A percentile compares a stretch with the other conserved stretches of the same genome.
Conservation (phyloP, 2,113 vertebrate genomes). For the Penelope pileata region DNA sequence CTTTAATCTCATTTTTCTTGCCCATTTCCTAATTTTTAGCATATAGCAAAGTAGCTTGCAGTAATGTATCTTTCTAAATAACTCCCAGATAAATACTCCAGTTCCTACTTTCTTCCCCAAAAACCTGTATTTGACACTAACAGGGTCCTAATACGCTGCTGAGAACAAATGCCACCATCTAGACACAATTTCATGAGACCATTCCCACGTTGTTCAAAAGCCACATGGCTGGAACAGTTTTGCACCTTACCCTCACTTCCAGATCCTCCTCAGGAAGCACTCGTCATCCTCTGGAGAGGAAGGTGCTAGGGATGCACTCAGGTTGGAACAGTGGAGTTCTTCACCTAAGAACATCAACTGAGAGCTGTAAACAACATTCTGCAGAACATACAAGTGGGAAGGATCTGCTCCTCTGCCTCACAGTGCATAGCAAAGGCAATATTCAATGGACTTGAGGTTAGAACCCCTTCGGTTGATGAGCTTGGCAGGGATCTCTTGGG, state of each 20-base stretch:
- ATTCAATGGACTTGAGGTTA: background rate
- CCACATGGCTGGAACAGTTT: background rate
- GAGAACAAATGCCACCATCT: background rate
- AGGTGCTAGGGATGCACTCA: accelerated
- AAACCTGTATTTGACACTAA: background rate
- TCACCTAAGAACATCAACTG: background rate
- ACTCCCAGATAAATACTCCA: background rate
- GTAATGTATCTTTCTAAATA: background rate
- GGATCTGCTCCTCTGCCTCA: background rate
- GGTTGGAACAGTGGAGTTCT: background rate
- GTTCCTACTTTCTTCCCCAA: background rate
- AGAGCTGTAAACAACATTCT: background rate
- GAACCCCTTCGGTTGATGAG: background rate
- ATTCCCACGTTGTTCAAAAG: background rate
- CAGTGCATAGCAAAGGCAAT: background rate
- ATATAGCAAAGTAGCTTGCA: background rate
- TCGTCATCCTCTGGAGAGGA: background rate
- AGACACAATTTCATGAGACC: background rate
- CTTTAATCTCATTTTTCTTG: background rate
- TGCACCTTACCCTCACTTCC: background rate
- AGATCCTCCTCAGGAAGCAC: background rate
- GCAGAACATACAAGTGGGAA: background rate
- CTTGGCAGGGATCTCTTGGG: background rate
- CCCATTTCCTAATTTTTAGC: background rate
- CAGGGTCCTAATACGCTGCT: background rate